Evolutionary conservation across 2,797 vertebrate genomes (phyloP).

Genomic region (Hybognathus amarus): DNA sequence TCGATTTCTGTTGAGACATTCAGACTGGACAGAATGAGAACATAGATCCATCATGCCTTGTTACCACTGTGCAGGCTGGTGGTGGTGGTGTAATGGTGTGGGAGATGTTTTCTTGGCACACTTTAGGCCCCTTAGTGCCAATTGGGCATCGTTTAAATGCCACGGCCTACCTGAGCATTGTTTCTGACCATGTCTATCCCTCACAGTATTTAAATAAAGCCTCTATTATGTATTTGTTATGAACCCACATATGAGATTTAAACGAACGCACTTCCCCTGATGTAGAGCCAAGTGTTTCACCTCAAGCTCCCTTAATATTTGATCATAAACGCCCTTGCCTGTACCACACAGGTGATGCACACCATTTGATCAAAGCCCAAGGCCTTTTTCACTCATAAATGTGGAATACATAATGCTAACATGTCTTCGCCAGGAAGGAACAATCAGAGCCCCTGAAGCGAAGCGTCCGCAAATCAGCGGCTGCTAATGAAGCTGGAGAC

Average conservation of each 20-base stretch:
- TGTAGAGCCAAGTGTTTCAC: neutral
- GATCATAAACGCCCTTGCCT: neutral
- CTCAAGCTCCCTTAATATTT: conserved; percentile 30
- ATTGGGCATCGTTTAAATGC: too few relatives aligned
- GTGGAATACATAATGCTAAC: conserved; percentile 37
- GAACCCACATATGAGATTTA: neutral
- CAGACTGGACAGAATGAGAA: too few relatives aligned
- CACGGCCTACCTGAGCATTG: too few relatives aligned
- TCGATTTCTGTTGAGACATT: too few relatives aligned
- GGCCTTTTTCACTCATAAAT: conserved; percentile 40
- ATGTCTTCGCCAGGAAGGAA: conserved; percentile 45
- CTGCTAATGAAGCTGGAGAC: conserved; percentile 58
- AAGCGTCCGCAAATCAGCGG: conserved; percentile 51
- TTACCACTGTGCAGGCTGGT: too few relatives aligned
- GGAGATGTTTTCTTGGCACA: too few relatives aligned
- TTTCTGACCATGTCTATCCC: too few relatives aligned
- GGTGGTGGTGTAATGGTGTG: too few relatives aligned
- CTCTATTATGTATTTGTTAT: neutral
- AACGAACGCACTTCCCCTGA: neutral
- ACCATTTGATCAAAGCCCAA: conserved; percentile 42
- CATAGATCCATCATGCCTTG: too few relatives aligned
- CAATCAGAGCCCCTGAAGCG: conserved; percentile 49
- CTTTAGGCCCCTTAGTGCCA: too few relatives aligned
- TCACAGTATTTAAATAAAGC: neutral
- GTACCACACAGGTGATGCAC: conserved; percentile 1